Base-by-base conservation (phyloP, 1,140 invertebrate species). In the Colletes latitarsis region DNA sequence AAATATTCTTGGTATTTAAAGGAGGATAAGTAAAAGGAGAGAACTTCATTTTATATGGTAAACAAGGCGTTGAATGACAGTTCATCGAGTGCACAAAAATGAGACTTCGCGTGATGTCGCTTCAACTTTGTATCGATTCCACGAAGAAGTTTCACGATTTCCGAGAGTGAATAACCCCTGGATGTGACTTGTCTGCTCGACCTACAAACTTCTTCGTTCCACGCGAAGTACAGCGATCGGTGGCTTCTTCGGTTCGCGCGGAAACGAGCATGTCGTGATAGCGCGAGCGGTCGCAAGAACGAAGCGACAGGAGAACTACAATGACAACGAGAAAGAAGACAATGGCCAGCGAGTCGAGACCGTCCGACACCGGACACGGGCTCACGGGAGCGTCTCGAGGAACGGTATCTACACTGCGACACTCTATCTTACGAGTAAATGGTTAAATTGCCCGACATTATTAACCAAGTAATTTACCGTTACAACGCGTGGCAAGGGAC, bases 361-460 rank as follows among this genome's bases (percentile, higher is more conserved):
- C 79, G 63, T 72, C 67, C 58, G 80, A 88, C 80, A 90, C 87
- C 87, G 87, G 89, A 90, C 88, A 89, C 83, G 86, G 75, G 72
- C 52, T 85, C 87, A 84, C 81, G 82, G 75, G 63, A 89, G 82
- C 85, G 86, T 88, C 89, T 88, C 78, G 73, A 80, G 77, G 63
- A 87, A 87, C 83, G 72, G 82, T 83, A 85, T 89, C 66, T 77
- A 12, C 83, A 77, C 64, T 75, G 82, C 80, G 87, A 90, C 83
- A 85, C 69, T 88, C 73, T 70, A 60, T 66, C 76, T 81, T 71
- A 68, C 63, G 62, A 83, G 58, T 79, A 82, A 88, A 82, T 83
- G 84, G 77, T 82, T 77, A 88, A 89, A 88, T 88, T 83, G 79
- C 82, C 67, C 77, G 77, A 49, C 70, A 81, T 88, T 82, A 85